phyloP scores from a whole-genome alignment of 2,888 invertebrate genomes.

The Ectemnius lituratus region DNA sequence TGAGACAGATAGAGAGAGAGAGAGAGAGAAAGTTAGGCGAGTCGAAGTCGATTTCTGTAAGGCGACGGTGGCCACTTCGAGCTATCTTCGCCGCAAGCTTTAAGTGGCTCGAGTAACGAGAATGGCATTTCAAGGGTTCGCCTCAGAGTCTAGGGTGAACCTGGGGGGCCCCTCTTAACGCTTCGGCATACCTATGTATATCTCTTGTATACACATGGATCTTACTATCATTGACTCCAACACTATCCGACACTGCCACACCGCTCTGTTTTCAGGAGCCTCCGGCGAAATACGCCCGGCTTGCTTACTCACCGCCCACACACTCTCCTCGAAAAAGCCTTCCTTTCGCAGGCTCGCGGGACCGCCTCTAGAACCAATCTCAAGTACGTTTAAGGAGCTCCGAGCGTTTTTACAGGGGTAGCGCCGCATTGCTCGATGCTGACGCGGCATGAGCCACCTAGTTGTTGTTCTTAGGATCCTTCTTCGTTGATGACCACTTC shows the following conservation, averaged over 20 bases:
- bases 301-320: constrained; percentile 9
- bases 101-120: constrained; percentile 45
- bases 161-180: not conserved
- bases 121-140: constrained; percentile 48
- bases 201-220: not conserved
- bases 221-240: not conserved
- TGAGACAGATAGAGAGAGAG: constrained; percentile 9
- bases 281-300: not conserved
- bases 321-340: constrained; percentile 1
- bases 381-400: constrained; percentile 8
- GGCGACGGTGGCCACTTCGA: constrained; percentile 29
- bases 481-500: too few species aligned
- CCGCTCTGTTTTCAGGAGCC: not conserved
- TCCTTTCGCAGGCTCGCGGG: not conserved
- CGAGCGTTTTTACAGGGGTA: constrained; percentile 9
- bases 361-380: constrained; percentile 3
- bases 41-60: not conserved
- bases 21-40: constrained; percentile 8
- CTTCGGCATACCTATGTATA: not conserved
- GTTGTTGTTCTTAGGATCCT: not conserved
- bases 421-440: not conserved
- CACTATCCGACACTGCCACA: not conserved
- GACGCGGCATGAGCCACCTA: constrained; percentile 4
- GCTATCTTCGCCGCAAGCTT: constrained; percentile 17
- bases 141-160: not conserved